Evolutionary conservation across 37 sponge, comb jelly and placozoan genomes (phyloP), one percentile per base, ranked within the genome.

Genomic region (Crambe crambe): DNA sequence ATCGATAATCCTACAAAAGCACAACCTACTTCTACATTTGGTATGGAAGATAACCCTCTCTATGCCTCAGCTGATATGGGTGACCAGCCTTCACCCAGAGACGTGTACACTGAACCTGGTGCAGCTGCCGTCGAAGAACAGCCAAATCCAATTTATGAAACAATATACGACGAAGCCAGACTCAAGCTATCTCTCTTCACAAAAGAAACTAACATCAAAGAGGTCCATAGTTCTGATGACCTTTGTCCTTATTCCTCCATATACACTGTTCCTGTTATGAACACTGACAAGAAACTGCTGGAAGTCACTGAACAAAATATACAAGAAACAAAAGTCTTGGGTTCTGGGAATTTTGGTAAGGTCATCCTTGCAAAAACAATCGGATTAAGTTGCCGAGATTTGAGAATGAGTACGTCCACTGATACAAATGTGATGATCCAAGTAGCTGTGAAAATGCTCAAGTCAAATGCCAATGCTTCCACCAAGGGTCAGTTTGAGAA

Each of bases 371-470:
- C 89, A 23, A 85, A 87, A 54, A 84, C 89, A n/a, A 67, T 85
- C n/a, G 77, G 82, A 9, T 59, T 87, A 32, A 92, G 89, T 56
- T 72, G 77, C 25, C 84, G 81, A 51, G 89, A 92, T 30, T 58
- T 90, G 43, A 47, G 60, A 54, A 37, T 90, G 47, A 75, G 78
- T 0, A 32, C 64, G 5, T 74, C 62, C 64, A 64, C 64, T n/a
- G 79, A 89, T 51, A 68, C 43, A 58, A 66, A 37, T 43, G 17
- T 83, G 20, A 74, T 56, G 17, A n/a, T n/a, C n/a, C n/a, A n/a
- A n/a, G 91, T 94, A 9, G 95, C 95, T 62, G 43, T 94, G 29
- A 94, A 94, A 78, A 83, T 66, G 63, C 88, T 94, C 60, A 87
- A 83, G 47, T 38, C 63, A 20, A 69, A 80, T 30, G 85, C 91